Evolutionary conservation across 2,797 vertebrate genomes (phyloP).

Genomic region (Pseudomugil gertrudae): DNA sequence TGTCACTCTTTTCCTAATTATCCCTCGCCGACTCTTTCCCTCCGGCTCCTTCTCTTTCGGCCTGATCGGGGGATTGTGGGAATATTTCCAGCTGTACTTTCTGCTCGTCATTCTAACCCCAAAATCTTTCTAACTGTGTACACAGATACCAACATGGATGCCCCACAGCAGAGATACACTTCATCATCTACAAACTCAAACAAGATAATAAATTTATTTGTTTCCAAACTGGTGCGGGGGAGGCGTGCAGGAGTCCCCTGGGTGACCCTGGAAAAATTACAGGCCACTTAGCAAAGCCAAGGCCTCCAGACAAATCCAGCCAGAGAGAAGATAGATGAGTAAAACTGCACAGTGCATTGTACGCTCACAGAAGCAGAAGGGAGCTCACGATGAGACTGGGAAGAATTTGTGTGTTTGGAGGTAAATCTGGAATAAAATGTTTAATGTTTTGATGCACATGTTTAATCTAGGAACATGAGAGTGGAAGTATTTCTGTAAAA

Average conservation of each 20-base stretch:
- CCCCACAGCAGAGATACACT: conserved; percentile 27
- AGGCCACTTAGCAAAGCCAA: conserved; percentile 27
- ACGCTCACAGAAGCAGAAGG: conserved; percentile 9
- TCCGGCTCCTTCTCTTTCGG: conserved; percentile 12
- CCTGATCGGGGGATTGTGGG: conserved; percentile 40
- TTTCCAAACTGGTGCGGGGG: conserved; percentile 35
- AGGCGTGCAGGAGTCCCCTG: conserved; percentile 31
- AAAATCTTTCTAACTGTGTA: conserved; percentile 42
- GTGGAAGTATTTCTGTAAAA: background rate
- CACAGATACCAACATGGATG: conserved; percentile 25
- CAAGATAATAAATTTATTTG: conserved; percentile 52
- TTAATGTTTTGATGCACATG: background rate
- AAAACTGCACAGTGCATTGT: background rate
- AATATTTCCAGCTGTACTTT: conserved; percentile 41
- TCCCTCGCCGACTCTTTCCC: conserved; percentile 11
- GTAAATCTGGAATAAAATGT: background rate
- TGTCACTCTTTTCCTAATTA: conserved; percentile 37
- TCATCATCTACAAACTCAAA: conserved; percentile 29
- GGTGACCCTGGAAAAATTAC: conserved; percentile 50
- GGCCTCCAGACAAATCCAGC: conserved; percentile 22
- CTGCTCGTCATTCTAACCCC: conserved; percentile 33
- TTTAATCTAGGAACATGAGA: background rate
- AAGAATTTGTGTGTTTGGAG: background rate
- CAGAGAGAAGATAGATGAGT: conserved; percentile 23
- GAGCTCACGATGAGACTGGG: background rate